Evolutionary conservation across 2,888 invertebrate species (phyloP).

Genomic region (Hyposoter didymator): DNA sequence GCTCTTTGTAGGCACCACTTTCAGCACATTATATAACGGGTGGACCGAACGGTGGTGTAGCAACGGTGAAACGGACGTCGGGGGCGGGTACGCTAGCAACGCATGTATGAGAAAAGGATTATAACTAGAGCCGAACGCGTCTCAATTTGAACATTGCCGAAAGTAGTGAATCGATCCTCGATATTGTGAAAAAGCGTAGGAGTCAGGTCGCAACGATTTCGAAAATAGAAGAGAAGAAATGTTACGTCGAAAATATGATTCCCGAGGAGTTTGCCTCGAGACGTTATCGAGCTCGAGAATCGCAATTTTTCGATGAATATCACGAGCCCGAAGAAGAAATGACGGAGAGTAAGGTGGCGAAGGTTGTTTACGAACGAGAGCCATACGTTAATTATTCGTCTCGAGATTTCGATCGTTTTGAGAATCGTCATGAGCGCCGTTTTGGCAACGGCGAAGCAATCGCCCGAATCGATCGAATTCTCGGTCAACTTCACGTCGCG

Average conservation of each 20-base stretch:
- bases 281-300: background rate
- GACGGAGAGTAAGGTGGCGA: background rate
- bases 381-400: background rate
- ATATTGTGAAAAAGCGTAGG: conserved; percentile 21
- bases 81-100: conserved; percentile 87
- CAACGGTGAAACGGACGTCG: conserved; percentile 86
- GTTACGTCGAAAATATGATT: background rate
- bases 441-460: conserved; percentile 75
- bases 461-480: conserved; percentile 77
- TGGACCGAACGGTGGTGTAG: conserved; percentile 86
- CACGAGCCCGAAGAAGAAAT: background rate
- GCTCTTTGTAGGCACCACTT: conserved; percentile 78
- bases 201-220: conserved; percentile 14
- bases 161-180: conserved; percentile 42
- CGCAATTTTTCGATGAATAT: background rate
- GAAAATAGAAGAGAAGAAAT: conserved; percentile 2
- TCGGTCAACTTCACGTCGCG: conserved; percentile 77
- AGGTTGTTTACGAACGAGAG: background rate
- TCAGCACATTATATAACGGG: conserved; percentile 83
- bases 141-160: conserved; percentile 54
- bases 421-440: conserved; percentile 4
- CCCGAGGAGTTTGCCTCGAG: conserved; percentile 17
- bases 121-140: conserved; percentile 79
- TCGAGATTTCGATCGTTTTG: conserved; percentile 6
- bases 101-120: conserved; percentile 86